These are phyloP conservation scores for Fukomys damarensis DNA, from an alignment of 2,113 vertebrate genomes.

Conservation along the genomic window DNA sequence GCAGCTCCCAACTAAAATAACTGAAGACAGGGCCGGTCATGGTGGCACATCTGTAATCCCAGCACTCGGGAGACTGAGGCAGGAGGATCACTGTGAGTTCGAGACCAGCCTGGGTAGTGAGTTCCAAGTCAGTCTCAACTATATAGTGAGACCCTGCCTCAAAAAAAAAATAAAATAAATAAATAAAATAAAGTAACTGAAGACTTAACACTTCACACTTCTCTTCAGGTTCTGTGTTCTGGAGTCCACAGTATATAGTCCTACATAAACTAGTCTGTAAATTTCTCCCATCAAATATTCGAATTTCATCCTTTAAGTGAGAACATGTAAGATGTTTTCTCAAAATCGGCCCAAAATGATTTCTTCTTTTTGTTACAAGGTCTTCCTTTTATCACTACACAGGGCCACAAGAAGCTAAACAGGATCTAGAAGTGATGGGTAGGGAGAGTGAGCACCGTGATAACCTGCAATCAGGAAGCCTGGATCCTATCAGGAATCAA, in stretches of 20 bases:
- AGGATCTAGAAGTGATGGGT: not conserved
- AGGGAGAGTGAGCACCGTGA: not conserved
- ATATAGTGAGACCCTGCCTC: too few species aligned
- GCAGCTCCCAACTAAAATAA: slow-evolving; percentile 29
- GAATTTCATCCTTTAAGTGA: slow-evolving; percentile 31
- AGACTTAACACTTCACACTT: slow-evolving; percentile 10
- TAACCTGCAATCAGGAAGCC: not conserved
- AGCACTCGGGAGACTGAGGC: too few species aligned
- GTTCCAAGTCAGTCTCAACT: too few species aligned
- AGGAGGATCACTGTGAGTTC: too few species aligned
- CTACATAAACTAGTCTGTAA: not conserved
- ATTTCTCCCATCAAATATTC: not conserved
- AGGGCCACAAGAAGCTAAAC: not conserved
- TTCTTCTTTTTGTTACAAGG: not conserved
- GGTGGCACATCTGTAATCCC: too few species aligned
- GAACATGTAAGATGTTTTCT: not conserved
- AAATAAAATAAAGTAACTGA: not conserved
- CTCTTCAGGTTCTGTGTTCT: slow-evolving; percentile 11
- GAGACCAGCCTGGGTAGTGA: too few species aligned
- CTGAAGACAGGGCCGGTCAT: too few species aligned
- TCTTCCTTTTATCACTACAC: not conserved
- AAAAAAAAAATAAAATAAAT: too few species aligned
- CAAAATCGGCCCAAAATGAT: not conserved
- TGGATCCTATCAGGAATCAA: not conserved
- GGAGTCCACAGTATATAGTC: not conserved